Evolutionary conservation across 2,888 invertebrate genomes (phyloP), one percentile per base, ranked within the genome.

Genomic region (Ferdinandea cuprea): DNA sequence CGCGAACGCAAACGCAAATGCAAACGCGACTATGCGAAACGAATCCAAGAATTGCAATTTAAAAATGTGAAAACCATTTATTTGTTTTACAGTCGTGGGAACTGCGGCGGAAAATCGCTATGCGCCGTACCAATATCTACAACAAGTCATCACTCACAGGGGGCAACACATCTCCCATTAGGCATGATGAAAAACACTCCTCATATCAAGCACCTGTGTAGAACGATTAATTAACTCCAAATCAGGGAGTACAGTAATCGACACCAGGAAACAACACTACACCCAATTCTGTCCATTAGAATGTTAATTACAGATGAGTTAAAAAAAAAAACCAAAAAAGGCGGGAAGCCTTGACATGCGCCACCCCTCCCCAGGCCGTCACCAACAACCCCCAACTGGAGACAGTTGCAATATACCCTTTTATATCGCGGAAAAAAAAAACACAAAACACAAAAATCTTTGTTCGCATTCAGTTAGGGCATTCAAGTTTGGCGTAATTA

Each of bases 401-500:
- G 13, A 69, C 48, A 50, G 52, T 58, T 58, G 65, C 35, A 50
- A 52, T 78, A 58, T 78, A 66, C 78, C 78, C 78, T 78, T 72
- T 78, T 78, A 68, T 37, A 68, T 56, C 59, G 37, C 52, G 44
- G 21, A 44, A 28, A 25, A 9, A 25, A 8, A 11, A 52, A 42
- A 21, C 32, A 11, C 17, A 35, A 42, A 40, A 15, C 17, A 35
- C 40, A 40, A 15, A 44, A 56, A 50, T 52, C 54, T 73, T 79
- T 77, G 81, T 81, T 69, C 59, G 13, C 59, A 76, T 71, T 66
- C 69, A 40, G 81, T 66, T 77, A 81, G 81, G 81, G 81, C 81
- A 81, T 81, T 71, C 76, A 71, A 71, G 76, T 81, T 76, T 81
- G 56, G 74, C 65, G 81, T 61, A 81, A 76, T 81, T 76, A 81